Evolutionary conservation across 2,797 vertebrate species (phyloP).

Genomic region (Zalophus californianus): DNA sequence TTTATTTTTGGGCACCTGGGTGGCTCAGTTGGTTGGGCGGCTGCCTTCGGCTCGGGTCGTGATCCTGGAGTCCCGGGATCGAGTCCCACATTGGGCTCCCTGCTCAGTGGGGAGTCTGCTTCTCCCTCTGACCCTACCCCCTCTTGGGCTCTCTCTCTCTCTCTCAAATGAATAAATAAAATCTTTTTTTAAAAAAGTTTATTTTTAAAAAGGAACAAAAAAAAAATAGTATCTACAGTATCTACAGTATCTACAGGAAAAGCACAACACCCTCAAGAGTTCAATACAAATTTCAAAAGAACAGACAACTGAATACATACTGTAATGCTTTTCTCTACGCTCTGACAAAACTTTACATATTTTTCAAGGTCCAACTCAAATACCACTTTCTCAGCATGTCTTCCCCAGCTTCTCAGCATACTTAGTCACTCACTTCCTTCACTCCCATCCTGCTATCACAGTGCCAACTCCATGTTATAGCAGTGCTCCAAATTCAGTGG

Average conservation of each 20-base stretch:
- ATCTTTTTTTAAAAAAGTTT: not conserved
- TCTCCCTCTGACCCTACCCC: too few relatives aligned
- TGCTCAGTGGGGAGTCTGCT: too few relatives aligned
- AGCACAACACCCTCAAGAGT: not conserved
- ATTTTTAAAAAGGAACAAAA: not conserved
- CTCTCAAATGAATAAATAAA: too few relatives aligned
- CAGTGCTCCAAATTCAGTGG: not conserved
- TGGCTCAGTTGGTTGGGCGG: too few relatives aligned
- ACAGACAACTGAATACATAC: not conserved
- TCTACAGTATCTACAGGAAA: not conserved
- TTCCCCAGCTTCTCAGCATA: not conserved
- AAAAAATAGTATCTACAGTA: not conserved
- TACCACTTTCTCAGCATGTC: not conserved
- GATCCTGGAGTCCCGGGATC: too few relatives aligned
- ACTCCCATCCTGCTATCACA: not conserved
- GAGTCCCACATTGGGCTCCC: too few relatives aligned
- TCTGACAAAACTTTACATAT: not conserved
- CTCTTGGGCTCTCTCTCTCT: too few relatives aligned
- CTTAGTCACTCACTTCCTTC: not conserved
- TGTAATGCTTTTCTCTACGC: not conserved
- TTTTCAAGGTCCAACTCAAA: not conserved
- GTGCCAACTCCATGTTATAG: not conserved
- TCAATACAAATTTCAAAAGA: constrained; percentile 19
- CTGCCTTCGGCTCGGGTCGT: too few relatives aligned
- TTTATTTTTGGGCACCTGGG: not conserved